These are phyloP conservation scores for Parelbella ahira DNA, from an alignment of 2,888 invertebrate species.

Conservation along the genomic window DNA sequence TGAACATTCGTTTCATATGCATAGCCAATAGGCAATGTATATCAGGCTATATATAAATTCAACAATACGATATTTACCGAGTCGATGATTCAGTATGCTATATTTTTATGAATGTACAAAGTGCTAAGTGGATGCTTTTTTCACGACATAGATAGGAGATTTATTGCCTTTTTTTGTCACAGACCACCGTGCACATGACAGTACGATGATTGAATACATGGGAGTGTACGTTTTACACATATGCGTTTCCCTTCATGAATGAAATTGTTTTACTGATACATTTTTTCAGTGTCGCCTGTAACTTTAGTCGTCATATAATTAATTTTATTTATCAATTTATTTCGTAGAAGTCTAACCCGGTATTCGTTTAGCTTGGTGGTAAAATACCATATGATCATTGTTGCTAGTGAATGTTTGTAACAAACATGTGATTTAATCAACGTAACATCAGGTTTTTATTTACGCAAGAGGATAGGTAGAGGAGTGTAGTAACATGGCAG, in stretches of 20 bases:
- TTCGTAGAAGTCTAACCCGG: too few species aligned
- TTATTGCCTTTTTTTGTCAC: constrained; percentile 45
- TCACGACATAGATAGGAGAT: constrained; percentile 37
- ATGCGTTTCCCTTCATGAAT: constrained; percentile 41
- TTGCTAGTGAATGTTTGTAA: too few species aligned
- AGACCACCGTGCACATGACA: constrained; percentile 46
- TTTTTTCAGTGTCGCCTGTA: constrained; percentile 14
- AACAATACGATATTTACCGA: too few species aligned
- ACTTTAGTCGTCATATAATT: too few species aligned
- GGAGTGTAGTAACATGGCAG: too few species aligned
- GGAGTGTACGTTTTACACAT: constrained; percentile 29
- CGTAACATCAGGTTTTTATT: too few species aligned
- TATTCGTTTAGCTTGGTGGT: too few species aligned
- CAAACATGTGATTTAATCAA: too few species aligned
- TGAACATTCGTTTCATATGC: constrained; percentile 24
- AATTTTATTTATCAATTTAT: too few species aligned
- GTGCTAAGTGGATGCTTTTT: constrained; percentile 47
- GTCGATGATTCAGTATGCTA: constrained; percentile 20
- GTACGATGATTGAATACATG: constrained; percentile 43
- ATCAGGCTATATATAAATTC: too few species aligned
- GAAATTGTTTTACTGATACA: constrained; percentile 21
- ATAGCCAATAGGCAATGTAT: constrained; percentile 28
- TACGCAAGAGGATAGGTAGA: too few species aligned
- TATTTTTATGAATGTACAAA: constrained; percentile 34
- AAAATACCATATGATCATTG: too few species aligned